These are phyloP conservation scores for Chalcis sispes DNA, from an alignment of 2,888 invertebrate species.

Conservation along the genomic window DNA sequence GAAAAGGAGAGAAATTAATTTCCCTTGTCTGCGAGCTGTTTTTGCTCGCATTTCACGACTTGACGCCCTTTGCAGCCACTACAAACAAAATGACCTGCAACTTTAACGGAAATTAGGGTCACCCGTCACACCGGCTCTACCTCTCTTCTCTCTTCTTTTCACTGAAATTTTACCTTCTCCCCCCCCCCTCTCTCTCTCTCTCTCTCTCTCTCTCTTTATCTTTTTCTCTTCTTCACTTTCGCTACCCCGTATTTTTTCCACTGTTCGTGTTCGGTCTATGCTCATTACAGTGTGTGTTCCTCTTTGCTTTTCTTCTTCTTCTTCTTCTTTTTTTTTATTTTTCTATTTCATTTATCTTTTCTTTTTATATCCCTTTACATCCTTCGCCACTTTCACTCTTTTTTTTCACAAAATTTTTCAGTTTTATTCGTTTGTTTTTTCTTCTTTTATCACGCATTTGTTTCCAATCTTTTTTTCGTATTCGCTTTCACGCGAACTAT, in stretches of 20 bases:
- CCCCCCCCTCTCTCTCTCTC: background rate
- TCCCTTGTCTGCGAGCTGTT: slow-evolving; percentile 50
- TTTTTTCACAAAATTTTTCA: slow-evolving; percentile 6
- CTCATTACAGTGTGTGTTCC: too few relatives aligned
- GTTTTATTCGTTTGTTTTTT: background rate
- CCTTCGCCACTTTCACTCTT: slow-evolving; percentile 31
- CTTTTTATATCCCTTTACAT: slow-evolving; percentile 1
- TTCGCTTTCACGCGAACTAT: background rate
- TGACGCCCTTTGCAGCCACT: slow-evolving; percentile 40
- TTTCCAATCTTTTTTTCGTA: slow-evolving; percentile 6
- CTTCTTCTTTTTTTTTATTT: background rate
- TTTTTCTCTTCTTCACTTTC: background rate
- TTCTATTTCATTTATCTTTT: too few relatives aligned
- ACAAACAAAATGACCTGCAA: slow-evolving; percentile 46
- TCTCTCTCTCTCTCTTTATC: background rate
- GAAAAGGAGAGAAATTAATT: slow-evolving; percentile 46
- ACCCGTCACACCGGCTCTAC: slow-evolving; percentile 45
- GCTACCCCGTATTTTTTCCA: too few relatives aligned
- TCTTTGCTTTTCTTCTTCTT: slow-evolving; percentile 9
- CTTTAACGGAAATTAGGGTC: slow-evolving; percentile 48
- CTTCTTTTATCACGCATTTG: slow-evolving; percentile 9
- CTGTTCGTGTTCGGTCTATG: too few relatives aligned
- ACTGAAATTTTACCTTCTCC: slow-evolving; percentile 26
- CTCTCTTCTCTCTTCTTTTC: slow-evolving; percentile 17
- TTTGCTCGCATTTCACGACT: slow-evolving; percentile 50